Evolutionary conservation across 2,113 vertebrate genomes (phyloP).

Genomic region (Leptobrachium ailaonicum): DNA sequence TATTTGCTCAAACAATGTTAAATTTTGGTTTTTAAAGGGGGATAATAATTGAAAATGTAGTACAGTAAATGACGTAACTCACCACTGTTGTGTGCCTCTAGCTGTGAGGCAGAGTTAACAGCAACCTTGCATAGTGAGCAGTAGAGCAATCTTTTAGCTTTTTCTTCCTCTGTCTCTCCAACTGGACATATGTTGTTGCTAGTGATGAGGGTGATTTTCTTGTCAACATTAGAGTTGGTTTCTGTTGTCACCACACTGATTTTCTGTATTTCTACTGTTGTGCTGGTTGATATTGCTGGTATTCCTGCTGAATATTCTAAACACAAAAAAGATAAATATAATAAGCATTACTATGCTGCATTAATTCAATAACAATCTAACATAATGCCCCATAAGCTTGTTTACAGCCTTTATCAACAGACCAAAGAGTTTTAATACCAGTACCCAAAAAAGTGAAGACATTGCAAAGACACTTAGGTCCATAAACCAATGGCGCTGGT

Average conservation of each 20-base stretch:
- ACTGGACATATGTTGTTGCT: constrained; percentile 66
- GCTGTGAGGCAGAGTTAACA: constrained; percentile 94
- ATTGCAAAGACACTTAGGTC: no score
- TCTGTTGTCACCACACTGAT: constrained; percentile 67
- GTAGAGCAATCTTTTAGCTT: constrained; percentile 91
- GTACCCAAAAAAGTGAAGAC: no score
- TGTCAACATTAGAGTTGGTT: constrained; percentile 70
- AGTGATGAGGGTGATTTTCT: constrained; percentile 67
- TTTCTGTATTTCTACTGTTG: constrained; percentile 63
- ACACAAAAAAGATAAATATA: constrained; percentile 35
- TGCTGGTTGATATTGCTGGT: constrained; percentile 66
- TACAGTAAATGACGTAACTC: constrained; percentile 56
- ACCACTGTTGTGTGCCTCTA: constrained; percentile 98
- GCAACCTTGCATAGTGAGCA: constrained; percentile 98
- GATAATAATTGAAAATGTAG: no score
- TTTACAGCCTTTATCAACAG: no score
- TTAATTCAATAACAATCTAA: no score
- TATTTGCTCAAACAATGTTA: no score
- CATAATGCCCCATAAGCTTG: no score
- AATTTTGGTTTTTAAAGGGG: no score
- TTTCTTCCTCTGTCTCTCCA: constrained; percentile 90
- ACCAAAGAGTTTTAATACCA: no score
- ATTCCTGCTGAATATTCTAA: constrained; percentile 56
- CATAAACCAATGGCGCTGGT: no score
- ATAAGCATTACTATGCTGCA: no score